Percentiles rank a stretch among this genome's conserved stretches.
These are phyloP conservation scores for Pomacea maculata DNA, from an alignment of 1,140 invertebrate species.

Conservation along the genomic window DNA sequence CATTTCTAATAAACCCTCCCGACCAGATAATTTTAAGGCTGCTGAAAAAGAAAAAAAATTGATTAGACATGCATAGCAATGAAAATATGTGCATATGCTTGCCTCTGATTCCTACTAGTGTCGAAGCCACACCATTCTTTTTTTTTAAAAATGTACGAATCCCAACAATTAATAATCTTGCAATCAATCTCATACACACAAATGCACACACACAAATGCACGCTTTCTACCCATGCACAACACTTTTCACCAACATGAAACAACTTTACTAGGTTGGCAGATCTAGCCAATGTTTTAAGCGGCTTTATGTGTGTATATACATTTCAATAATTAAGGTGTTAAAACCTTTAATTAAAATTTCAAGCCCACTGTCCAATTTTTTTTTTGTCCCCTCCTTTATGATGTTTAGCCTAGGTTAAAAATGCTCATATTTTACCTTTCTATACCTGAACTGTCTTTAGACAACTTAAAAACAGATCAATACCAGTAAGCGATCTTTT, in stretches of 20 bases:
- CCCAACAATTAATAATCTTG: too few species aligned
- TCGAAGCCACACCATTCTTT: neutral
- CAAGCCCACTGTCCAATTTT: too few species aligned
- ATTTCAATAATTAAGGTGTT: neutral
- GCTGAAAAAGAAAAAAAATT: constrained; percentile 29
- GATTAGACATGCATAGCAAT: constrained; percentile 23
- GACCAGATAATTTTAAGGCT: neutral
- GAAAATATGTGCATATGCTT: constrained; percentile 5
- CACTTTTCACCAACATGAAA: neutral
- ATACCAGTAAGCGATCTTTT: too few species aligned
- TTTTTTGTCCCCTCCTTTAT: too few species aligned
- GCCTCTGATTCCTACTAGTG: neutral
- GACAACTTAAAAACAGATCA: too few species aligned
- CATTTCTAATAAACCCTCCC: neutral
- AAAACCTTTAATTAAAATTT: too few species aligned
- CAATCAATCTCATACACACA: neutral
- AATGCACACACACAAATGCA: neutral
- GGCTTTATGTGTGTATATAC: neutral
- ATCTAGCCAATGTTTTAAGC: too few species aligned
- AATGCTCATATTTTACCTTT: too few species aligned
- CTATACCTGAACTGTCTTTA: too few species aligned
- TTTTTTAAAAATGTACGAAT: neutral
- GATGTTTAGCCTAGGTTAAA: too few species aligned
- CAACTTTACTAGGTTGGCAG: too few species aligned
- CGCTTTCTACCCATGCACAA: neutral